These are phyloP conservation scores for Drosophila subquinaria DNA, from an alignment of 2,888 invertebrate genomes.

Conservation along the genomic window DNA sequence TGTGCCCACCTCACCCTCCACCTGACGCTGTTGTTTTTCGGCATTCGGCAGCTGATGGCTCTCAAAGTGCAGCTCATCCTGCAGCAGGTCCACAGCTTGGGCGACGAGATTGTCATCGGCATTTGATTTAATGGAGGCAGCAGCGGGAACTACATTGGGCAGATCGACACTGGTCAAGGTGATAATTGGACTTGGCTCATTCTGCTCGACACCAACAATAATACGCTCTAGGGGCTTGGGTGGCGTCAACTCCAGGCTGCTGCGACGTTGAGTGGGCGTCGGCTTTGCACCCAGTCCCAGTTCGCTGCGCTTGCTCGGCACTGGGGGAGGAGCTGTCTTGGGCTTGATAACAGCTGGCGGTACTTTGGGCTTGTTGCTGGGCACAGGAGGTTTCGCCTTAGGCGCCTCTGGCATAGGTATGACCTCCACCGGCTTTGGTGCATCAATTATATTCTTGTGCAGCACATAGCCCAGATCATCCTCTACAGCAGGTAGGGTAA, in stretches of 20 bases:
- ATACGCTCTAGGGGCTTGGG: slow-evolving; percentile 83
- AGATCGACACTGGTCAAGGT: slow-evolving; percentile 77
- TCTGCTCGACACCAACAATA: slow-evolving; percentile 83
- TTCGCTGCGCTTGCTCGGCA: slow-evolving; percentile 76
- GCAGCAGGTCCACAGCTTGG: slow-evolving; percentile 57
- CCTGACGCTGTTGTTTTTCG: slow-evolving; percentile 35
- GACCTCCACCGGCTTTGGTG: slow-evolving; percentile 1
- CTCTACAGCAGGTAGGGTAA: slow-evolving; percentile 32
- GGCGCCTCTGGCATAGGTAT: neutral
- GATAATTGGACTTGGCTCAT: slow-evolving; percentile 55
- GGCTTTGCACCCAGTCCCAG: slow-evolving; percentile 50
- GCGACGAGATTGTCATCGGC: slow-evolving; percentile 34
- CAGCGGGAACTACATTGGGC: slow-evolving; percentile 55
- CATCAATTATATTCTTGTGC: slow-evolving; percentile 78
- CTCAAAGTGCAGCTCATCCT: slow-evolving; percentile 75
- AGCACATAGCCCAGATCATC: slow-evolving; percentile 77
- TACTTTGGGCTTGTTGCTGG: slow-evolving; percentile 62
- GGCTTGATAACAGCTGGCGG: slow-evolving; percentile 55
- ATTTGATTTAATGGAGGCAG: slow-evolving; percentile 9
- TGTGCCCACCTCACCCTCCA: slow-evolving; percentile 26
- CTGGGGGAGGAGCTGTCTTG: slow-evolving; percentile 70
- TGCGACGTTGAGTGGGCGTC: slow-evolving; percentile 70
- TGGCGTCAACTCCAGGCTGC: slow-evolving; percentile 54
- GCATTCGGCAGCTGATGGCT: slow-evolving; percentile 81
- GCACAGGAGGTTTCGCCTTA: slow-evolving; percentile 64